phyloP scores from a whole-genome alignment of 2,113 vertebrate species.

The Polyodon spathula region DNA sequence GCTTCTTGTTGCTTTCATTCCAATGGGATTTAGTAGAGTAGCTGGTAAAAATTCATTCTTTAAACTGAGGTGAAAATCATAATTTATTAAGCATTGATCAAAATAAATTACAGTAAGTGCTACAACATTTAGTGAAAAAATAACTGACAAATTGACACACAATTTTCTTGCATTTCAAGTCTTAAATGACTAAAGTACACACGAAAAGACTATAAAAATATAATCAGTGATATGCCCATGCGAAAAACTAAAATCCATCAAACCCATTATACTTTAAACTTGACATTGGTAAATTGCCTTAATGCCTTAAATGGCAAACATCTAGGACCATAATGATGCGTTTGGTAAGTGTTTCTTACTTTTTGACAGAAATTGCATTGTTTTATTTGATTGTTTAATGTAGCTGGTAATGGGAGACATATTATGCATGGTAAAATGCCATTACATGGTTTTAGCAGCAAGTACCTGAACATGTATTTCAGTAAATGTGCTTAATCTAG shows the following conservation, averaged over 20 bases:
- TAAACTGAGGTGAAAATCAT: constrained; percentile 23
- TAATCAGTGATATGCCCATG: constrained; percentile 52
- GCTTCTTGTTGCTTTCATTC: constrained; percentile 16
- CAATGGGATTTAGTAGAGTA: constrained; percentile 17
- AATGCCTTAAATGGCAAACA: constrained; percentile 31
- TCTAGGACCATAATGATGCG: constrained; percentile 29
- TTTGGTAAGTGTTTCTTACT: constrained; percentile 36
- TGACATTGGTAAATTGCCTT: constrained; percentile 35
- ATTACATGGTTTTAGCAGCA: constrained; percentile 32
- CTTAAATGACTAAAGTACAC: constrained; percentile 25
- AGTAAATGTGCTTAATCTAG: constrained; percentile 44
- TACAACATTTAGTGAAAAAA: constrained; percentile 33
- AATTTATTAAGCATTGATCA: constrained; percentile 56
- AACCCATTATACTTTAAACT: constrained; percentile 40
- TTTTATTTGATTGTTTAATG: constrained; percentile 36
- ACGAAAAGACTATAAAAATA: constrained; percentile 28
- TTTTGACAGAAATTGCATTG: constrained; percentile 38
- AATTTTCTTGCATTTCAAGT: constrained; percentile 24
- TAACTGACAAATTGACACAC: constrained; percentile 20
- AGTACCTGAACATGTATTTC: constrained; percentile 37
- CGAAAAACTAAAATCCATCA: constrained; percentile 39
- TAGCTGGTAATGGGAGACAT: constrained; percentile 27
- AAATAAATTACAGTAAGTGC: constrained; percentile 34
- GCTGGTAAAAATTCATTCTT: constrained; percentile 51
- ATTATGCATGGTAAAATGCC: constrained; percentile 31